Evolutionary conservation across 2,888 invertebrate genomes (phyloP).

Genomic region (Eupithecia centaureata): DNA sequence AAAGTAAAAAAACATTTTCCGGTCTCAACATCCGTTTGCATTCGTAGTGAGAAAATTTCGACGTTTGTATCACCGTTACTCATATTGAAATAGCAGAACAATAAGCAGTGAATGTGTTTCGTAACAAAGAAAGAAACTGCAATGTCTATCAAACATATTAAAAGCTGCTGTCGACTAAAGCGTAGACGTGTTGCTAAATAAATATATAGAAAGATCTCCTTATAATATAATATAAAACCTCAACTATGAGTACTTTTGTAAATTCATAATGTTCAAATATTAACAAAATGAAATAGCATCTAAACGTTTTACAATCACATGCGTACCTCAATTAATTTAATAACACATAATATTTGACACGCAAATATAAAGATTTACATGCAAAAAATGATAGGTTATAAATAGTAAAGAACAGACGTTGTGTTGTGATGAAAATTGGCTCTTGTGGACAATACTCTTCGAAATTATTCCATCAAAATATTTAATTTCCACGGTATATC

Average conservation of each 20-base stretch:
- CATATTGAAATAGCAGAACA: constrained; percentile 58
- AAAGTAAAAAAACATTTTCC: not conserved
- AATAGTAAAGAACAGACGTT: not conserved
- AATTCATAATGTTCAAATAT: no score
- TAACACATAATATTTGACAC: no score
- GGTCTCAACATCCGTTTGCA: not conserved
- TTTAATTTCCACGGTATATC: constrained; percentile 62
- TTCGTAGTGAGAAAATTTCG: constrained; percentile 15
- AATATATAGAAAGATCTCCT: no score
- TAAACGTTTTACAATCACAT: no score
- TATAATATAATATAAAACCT: no score
- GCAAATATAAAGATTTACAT: not conserved
- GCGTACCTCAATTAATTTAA: no score
- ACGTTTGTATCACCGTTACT: constrained; percentile 35
- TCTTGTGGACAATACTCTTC: constrained; percentile 9
- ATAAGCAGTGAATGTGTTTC: constrained; percentile 53
- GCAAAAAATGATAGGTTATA: not conserved
- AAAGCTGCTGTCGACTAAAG: constrained; percentile 13
- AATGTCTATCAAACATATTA: constrained; percentile 46
- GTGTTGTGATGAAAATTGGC: not conserved
- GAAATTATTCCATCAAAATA: constrained; percentile 45
- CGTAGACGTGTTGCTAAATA: no score
- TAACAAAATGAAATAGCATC: no score
- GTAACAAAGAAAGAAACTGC: constrained; percentile 50
- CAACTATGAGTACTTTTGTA: no score